Evolutionary conservation across 2,113 vertebrate species (phyloP).

Genomic region (Neopipo cinnamomea): DNA sequence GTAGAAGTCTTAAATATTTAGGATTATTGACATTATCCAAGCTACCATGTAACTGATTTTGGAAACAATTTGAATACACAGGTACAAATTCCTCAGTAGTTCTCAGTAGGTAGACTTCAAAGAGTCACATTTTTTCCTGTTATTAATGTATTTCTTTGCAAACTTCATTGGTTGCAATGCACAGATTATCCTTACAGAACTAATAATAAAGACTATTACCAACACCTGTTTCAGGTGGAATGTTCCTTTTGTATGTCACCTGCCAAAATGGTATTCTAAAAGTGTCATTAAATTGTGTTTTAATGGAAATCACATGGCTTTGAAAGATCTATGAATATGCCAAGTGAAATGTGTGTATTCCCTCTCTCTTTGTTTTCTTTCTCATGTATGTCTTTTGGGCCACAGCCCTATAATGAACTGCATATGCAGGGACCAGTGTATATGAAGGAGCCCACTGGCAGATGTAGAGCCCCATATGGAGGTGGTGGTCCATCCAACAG

Average conservation of each 20-base stretch:
- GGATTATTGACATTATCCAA: not conserved
- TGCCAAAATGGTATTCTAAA: not conserved
- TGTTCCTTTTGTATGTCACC: not conserved
- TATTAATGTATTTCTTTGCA: not conserved
- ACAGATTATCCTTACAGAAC: not conserved
- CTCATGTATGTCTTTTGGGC: not conserved
- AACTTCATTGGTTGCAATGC: not conserved
- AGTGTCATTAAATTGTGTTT: not conserved
- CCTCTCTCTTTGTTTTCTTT: not conserved
- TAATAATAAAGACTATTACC: not conserved
- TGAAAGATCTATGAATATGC: not conserved
- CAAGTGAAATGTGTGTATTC: not conserved
- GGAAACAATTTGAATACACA: not conserved
- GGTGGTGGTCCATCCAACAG: not conserved
- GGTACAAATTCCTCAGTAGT: not conserved
- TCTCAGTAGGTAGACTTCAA: not conserved
- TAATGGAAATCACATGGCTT: not conserved
- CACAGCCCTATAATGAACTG: not conserved
- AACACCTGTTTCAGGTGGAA: not conserved
- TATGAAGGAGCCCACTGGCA: not conserved
- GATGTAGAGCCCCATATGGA: not conserved
- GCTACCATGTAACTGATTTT: not conserved
- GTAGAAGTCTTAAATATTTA: not conserved
- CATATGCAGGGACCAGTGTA: not conserved
- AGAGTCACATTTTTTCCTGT: not conserved